Evolutionary conservation across 2,888 invertebrate species (phyloP).

Genomic region (Thymelicus sylvestris): DNA sequence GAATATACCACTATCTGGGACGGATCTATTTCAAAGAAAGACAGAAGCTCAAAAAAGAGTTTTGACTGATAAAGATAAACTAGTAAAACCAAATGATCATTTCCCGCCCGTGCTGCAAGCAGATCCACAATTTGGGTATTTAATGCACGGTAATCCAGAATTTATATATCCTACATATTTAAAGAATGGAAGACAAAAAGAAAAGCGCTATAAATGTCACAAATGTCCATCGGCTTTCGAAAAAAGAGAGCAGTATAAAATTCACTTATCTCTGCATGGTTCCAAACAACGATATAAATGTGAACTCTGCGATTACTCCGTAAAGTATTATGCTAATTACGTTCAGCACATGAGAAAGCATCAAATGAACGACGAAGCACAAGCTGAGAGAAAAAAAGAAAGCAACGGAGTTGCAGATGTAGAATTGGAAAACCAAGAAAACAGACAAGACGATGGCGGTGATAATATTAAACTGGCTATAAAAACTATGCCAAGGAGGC

Average conservation of each 20-base stretch:
- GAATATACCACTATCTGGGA: slow-evolving; percentile 86
- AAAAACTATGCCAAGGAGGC: slow-evolving; percentile 76
- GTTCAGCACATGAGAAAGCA: slow-evolving; percentile 93
- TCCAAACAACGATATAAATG: slow-evolving; percentile 93
- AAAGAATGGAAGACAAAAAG: slow-evolving; percentile 90
- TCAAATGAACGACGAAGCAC: slow-evolving; percentile 88
- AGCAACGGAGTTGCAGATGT: slow-evolving; percentile 56
- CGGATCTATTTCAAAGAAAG: slow-evolving; percentile 87
- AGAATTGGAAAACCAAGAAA: slow-evolving; percentile 55
- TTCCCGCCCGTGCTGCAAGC: slow-evolving; percentile 82
- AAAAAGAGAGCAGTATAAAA: slow-evolving; percentile 92
- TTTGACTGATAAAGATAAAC: slow-evolving; percentile 76
- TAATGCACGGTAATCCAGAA: slow-evolving; percentile 90
- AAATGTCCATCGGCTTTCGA: slow-evolving; percentile 95
- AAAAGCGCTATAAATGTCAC: slow-evolving; percentile 92
- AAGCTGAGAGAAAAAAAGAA: slow-evolving; percentile 81
- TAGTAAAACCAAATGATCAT: slow-evolving; percentile 81
- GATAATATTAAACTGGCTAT: slow-evolving; percentile 76
- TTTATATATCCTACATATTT: slow-evolving; percentile 90
- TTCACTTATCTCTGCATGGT: slow-evolving; percentile 92
- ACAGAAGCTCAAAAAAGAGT: slow-evolving; percentile 84
- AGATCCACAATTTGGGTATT: slow-evolving; percentile 88
- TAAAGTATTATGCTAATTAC: slow-evolving; percentile 93
- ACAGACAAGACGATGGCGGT: slow-evolving; percentile 58
- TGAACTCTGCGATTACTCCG: slow-evolving; percentile 94